Evolutionary conservation across 2,113 vertebrate species (phyloP), one percentile per base, ranked within the genome.

Genomic region (Andinoacara biseriatus): DNA sequence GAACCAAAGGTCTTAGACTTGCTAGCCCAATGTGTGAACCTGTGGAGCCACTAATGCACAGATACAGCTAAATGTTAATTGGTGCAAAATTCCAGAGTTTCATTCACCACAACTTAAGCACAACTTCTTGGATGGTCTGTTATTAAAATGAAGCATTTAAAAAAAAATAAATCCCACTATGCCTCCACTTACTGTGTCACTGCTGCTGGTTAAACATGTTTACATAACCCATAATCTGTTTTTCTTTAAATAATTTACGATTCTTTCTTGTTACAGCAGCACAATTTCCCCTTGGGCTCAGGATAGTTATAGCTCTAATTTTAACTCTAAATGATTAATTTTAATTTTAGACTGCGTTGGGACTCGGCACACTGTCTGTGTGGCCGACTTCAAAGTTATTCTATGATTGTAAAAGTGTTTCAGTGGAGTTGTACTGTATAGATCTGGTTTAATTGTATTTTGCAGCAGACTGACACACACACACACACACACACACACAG

Each of bases 391-490:
- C 24, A 69, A 69, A 69, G 43, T 0, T 11, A 49, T 69, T 69
- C 20, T 49, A 26, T 29, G 24, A 29, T 29, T 49, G 24, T 69
- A 18, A 69, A 49, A 69, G 24, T 0, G 15, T 26, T 29, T 0
- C 15, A 18, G 63, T 29, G 5, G 26, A 0, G 52, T 56, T n/a
- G 2, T 18, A 49, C 13, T 52, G 0, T 0, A 63, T 69, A 43
- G 78, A 79, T 76, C 74, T 24, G 5, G 10, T 72, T 35, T 13
- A 43, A 84, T 74, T 17, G 13, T 4, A 52, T 76, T 77, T 61
- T 13, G 29, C 15, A 29, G 24, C 65, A 49, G 43, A 26, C 15
- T 9, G 11, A 60, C 29, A 14, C 11, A 11, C 38, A 10, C 38
- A 10, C 10, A 43, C 59, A 10, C 58, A 17, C 59, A 61, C 20